These are phyloP conservation scores for Brachyalestes nurse DNA, from an alignment of 2,797 vertebrate species.

Conservation along the genomic window DNA sequence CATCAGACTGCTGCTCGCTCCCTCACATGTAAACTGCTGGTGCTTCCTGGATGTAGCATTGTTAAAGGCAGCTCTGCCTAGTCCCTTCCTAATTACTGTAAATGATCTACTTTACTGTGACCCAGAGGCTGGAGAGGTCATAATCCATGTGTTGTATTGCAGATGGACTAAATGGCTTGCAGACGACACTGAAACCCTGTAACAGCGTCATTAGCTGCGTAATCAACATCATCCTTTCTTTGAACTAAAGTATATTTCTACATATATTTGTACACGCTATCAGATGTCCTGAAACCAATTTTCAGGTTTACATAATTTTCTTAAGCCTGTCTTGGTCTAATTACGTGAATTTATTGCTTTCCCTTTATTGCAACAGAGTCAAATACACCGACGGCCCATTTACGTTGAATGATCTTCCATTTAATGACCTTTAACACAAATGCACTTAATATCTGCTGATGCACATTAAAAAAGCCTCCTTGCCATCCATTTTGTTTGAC, in stretches of 20 bases:
- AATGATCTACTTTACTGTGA: conserved; percentile 54
- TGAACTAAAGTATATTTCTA: background rate
- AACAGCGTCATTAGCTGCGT: background rate
- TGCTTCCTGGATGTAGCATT: conserved; percentile 42
- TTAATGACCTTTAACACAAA: conserved; percentile 33
- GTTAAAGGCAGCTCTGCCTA: conserved; percentile 38
- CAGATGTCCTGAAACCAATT: background rate
- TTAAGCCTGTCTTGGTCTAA: background rate
- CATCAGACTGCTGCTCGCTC: conserved; percentile 50
- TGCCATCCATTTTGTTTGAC: conserved; percentile 32
- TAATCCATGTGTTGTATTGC: conserved; percentile 34
- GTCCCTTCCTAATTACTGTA: conserved; percentile 54
- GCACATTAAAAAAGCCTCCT: conserved; percentile 13
- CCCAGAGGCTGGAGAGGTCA: conserved; percentile 37
- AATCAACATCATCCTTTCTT: background rate
- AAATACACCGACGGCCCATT: background rate
- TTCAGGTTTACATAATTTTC: background rate
- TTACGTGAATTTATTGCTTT: background rate
- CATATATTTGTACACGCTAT: background rate
- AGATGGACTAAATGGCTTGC: conserved; percentile 30
- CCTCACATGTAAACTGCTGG: conserved; percentile 34
- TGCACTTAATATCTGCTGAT: conserved; percentile 30
- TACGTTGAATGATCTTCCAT: conserved; percentile 12
- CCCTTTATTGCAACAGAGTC: background rate
- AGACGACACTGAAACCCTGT: background rate